phyloP scores from a whole-genome alignment of 2,797 vertebrate species.

The Myotis planiceps region DNA sequence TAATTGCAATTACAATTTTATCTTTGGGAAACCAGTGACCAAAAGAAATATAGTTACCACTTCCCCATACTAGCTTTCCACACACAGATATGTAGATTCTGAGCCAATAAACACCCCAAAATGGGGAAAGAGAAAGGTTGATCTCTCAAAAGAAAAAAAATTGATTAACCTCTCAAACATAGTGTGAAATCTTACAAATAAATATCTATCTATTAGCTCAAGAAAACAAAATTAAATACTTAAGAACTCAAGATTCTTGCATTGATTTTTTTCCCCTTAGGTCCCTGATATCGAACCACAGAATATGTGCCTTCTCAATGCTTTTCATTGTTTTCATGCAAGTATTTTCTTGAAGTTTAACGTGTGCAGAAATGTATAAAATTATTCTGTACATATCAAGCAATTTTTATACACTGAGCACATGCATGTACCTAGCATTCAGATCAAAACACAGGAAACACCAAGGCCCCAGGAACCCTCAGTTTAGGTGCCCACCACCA shows the following conservation, averaged over 20 bases:
- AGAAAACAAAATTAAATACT: not conserved
- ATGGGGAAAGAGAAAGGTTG: not conserved
- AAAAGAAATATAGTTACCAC: not conserved
- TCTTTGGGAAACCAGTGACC: not conserved
- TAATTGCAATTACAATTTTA: not conserved
- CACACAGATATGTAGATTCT: not conserved
- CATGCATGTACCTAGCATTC: too few relatives aligned
- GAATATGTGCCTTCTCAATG: not conserved
- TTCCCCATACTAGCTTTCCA: not conserved
- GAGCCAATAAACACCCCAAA: not conserved
- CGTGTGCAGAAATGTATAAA: not conserved
- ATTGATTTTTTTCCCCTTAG: not conserved
- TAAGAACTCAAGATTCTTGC: not conserved
- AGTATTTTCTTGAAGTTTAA: not conserved
- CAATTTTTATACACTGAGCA: not conserved
- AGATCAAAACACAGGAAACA: not conserved
- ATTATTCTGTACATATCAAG: not conserved
- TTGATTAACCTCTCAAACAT: not conserved
- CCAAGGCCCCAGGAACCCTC: fast-evolving
- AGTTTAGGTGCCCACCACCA: not conserved
- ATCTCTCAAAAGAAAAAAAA: not conserved
- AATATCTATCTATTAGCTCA: not conserved
- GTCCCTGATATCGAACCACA: not conserved
- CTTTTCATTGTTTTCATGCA: not conserved
- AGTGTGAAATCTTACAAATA: not conserved